Base-by-base conservation (phyloP, 2,113 vertebrate genomes). In the Gavialis gangeticus region DNA sequence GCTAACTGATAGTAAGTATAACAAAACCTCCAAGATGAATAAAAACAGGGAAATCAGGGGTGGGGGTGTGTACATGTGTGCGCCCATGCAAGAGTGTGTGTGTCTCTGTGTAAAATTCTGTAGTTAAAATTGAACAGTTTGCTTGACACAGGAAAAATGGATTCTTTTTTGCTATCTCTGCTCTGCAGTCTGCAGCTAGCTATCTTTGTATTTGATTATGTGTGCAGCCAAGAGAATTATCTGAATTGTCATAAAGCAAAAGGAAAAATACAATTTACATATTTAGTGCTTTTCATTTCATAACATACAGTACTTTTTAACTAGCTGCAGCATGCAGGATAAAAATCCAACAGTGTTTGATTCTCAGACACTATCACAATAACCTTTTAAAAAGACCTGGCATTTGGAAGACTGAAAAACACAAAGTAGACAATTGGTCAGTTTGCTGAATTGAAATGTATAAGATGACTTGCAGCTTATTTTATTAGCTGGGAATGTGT, bases 1-100 rank as follows among this genome's bases (percentile, higher is more conserved):
- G 88, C 98, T 99, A 96, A 98, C 98, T 4, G 99, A 99, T 96
- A 99, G 99, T 99, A 94, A 98, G 99, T 99, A 96, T 92, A 79
- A 85, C 69, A 84, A 19, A 79, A 78, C 67, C 46, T 75, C 66
- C 4, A 4, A 24, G 87, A 8, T 0, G 0, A 84, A 25, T 91
- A 69, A 94, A 93, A 95, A 73, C 75, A 88, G 30, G 69, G 60
- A 22, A 10, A 4, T 80, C 46, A 0, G 28, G 75, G 84, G 34
- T 19, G 60, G 19, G 10, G 58, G 79, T 83, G 71, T 15, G 7
- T 34, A 21, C 24, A 2, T 88, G 66, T 82, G 71, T 27, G 59
- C n/a, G 27, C 64, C 75, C 37, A 34, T 54, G 22, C 82, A 84
- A 60, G 30, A 24, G 64, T 79, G 67, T 90, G 66, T 86, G 24